Base-by-base conservation (phyloP, 2,113 vertebrate genomes). In the Silurus asotus region DNA sequence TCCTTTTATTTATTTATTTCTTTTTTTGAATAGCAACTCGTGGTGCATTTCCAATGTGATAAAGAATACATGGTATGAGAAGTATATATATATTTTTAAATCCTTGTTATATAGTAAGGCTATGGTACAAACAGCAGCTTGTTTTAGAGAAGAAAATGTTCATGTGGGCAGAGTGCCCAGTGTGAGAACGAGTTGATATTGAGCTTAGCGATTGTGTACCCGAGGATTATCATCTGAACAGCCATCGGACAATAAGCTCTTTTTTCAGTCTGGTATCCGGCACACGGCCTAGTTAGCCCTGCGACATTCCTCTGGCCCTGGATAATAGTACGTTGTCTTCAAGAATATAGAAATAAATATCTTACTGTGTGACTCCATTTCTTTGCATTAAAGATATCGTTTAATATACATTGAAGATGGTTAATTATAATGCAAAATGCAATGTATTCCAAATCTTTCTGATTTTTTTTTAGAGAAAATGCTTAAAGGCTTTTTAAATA, bases 141-240 rank as follows among this genome's bases (percentile, higher is more conserved):
- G 83, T 89, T 87, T 78, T 85, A 84, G 81, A 65, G 19, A 81
- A 84, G 58, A 78, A 84, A 89, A 84, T 83, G 74, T 76, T 77
- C 2, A 80, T 85, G 53, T 88, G 89, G 91, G 92, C 91, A 88
- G 81, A 7, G 2, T 8, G 69, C 85, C 88, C 85, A 55, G 20
- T 87, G 88, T 88, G 23, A 81, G 80, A 55, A 87, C 83, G 83
- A 93, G 88, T 81, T 85, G 89, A 92, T 92, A 92, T 74, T 81
- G 89, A 88, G 92, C 87, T 91, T 87, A 93, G 88, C 87, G 87
- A 83, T 84, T 4, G 83, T 87, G 86, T 87, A 86, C 91, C 88
- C 92, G 81, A 81, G 91, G 89, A 91, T 94, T 93, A 93, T 91
- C 89, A 89, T 90, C 92, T 88, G 86, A 92, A 92, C 90, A 92